Conservation (phyloP, 2,797 vertebrate species). For the Paramormyrops hopkinsi region DNA sequence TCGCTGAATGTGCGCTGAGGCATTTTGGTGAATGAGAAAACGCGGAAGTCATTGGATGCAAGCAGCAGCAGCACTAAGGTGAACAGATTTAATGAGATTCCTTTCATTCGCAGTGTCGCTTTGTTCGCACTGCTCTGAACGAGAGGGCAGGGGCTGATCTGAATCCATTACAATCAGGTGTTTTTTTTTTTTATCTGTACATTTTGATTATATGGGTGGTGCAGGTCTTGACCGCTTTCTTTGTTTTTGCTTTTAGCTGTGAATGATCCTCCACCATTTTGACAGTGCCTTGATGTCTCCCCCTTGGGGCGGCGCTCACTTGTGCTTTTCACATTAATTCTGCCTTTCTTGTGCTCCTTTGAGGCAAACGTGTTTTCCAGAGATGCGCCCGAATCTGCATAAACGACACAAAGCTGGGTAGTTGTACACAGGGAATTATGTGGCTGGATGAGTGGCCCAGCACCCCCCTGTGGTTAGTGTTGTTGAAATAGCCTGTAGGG, state of each 20-base stretch:
- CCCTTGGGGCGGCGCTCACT: not conserved
- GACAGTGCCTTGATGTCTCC: not conserved
- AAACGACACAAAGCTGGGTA: not conserved
- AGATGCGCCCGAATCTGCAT: not conserved
- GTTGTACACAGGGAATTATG: not conserved
- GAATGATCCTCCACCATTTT: not conserved
- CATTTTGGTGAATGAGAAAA: not conserved
- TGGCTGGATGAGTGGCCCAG: not conserved
- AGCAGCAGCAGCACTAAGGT: not conserved
- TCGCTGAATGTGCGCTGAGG: not conserved
- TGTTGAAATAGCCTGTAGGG: not conserved
- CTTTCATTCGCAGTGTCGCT: not conserved
- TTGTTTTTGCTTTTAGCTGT: not conserved
- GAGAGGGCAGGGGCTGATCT: not conserved
- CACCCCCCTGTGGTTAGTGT: not conserved
- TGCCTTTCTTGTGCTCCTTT: not conserved
- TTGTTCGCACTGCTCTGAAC: not conserved
- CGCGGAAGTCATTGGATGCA: not conserved
- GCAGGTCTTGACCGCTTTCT: not conserved
- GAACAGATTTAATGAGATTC: not conserved
- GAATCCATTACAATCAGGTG: not conserved
- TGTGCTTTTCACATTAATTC: not conserved
- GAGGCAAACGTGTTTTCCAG: not conserved
- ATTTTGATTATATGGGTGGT: not conserved
- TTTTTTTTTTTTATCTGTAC: not conserved